Evolutionary conservation across 2,113 vertebrate species (phyloP), one percentile per base, ranked within the genome.

Genomic region (Xyliphius kryptos): DNA sequence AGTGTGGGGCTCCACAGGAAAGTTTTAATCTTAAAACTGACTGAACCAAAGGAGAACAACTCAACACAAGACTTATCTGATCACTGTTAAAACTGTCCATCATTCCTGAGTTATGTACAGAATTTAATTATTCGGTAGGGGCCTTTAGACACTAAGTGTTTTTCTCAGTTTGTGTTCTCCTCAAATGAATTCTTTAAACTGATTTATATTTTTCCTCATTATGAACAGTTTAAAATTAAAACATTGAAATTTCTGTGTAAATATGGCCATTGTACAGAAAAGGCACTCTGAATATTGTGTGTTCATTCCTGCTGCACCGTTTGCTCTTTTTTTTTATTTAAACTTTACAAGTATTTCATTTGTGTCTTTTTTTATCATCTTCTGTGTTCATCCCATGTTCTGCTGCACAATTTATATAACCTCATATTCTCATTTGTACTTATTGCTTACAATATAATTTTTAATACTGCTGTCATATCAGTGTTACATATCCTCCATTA

Each of bases 21-120:
- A 61, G 80, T 89, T 0, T 75, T 89, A 14, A 82, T 89, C 56
- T 79, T 89, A 37, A 89, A 89, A 79, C 75, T 89, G 58, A 87
- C 87, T 0, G 79, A 82, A 64, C 76, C 63, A 50, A 80, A 63
- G 0, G 19, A 61, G 59, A 59, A 62, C 43, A 78, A 81, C 44
- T 57, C 51, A 9, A 54, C 73, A 2, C 69, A 76, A 9, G 2
- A 69, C 3, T 12, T 74, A 11, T 75, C 80, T 1, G 74, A 75
- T 0, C 70, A 57, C n/a, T 85, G 79, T 69, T 86, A 81, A 84
- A 73, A 20, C 26, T 58, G 37, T 11, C n/a, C 48, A 36, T 54
- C 38, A 46, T 40, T 22, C 40, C 20, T 46, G 50, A 15, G 67
- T 59, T 56, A 19, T 80, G 66, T 76, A 73, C 52, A 72, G 74